Evolutionary conservation across 1,140 invertebrate genomes (phyloP).

Genomic region (Tetragnatha versicolor): DNA sequence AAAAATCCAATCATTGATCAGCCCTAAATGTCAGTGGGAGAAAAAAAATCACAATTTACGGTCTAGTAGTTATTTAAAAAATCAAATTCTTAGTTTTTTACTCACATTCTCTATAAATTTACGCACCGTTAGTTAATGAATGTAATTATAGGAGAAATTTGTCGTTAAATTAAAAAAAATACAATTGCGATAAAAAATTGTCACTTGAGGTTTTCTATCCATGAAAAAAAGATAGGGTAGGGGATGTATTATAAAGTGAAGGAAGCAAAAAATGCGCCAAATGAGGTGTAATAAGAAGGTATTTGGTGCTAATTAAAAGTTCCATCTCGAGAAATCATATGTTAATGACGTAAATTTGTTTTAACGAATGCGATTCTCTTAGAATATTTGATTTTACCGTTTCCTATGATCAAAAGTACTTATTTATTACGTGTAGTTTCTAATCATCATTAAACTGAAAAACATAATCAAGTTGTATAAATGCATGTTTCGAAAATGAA

Average conservation of each 20-base stretch:
- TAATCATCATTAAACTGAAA: too few species aligned
- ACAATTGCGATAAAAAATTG: neutral
- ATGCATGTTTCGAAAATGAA: too few species aligned
- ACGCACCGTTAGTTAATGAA: conserved; percentile 20
- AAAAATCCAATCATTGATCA: neutral
- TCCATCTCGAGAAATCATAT: neutral
- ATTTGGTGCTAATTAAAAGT: conserved; percentile 24
- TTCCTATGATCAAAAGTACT: too few species aligned
- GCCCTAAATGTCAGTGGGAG: neutral
- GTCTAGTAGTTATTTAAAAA: neutral
- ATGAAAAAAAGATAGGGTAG: neutral
- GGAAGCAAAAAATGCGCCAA: neutral
- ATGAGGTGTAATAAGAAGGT: conserved; percentile 3
- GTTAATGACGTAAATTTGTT: too few species aligned
- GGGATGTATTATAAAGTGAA: neutral
- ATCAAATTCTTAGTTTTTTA: neutral
- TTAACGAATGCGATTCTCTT: too few species aligned
- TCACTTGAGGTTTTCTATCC: neutral
- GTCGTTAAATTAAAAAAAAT: conserved; percentile 21
- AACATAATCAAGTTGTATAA: too few species aligned
- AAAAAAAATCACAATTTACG: neutral
- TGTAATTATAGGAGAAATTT: conserved; percentile 23
- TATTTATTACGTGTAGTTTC: too few species aligned
- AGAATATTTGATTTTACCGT: too few species aligned
- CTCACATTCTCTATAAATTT: neutral